Base-by-base conservation (phyloP, 2,113 vertebrate genomes). In the Procavia capensis region DNA sequence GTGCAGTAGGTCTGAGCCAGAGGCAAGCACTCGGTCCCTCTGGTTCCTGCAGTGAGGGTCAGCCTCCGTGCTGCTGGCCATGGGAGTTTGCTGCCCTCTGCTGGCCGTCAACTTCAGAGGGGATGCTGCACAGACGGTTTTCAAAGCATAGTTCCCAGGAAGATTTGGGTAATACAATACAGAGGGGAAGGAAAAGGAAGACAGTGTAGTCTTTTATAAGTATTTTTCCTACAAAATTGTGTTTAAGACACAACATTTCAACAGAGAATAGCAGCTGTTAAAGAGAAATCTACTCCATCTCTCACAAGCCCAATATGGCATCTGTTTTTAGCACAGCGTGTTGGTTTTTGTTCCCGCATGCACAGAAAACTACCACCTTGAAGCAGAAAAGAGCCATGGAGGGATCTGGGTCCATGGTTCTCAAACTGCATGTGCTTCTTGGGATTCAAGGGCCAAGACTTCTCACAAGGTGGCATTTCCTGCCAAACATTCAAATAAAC, bases 11-110 rank as follows among this genome's bases (percentile, higher is more conserved):
- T 9, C 36, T 25, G 61, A 31, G n/a, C n/a, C 2, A 1, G 29
- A 31, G 29, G 22, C 31, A 8, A 8, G 39, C 64, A 5, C 9
- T 36, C 36, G 5, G 47, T 34, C 25, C 50, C 45, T 17, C 22
- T 31, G 22, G 19, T 27, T 39, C 17, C 34, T 3, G 63, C 54
- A 19, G 22, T 10, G 14, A 3, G 47, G 3, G 1, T 29, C 0
- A 5, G 43, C 36, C 2, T 57, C 75, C 29, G 9, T 13, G 0
- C 0, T 0, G 19, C 61, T 70, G 70, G 25, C 39, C 17, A 34
- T 92, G 59, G 74, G 85, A 9, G 1, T 88, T 86, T 96, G 96
- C 97, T 97, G 96, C 97, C 96, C 96, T 96, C 97, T 98, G 90
- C 95, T 86, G 97, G 96, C 75, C 16, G 0, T 3, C 13, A 76